Conservation (phyloP, 1,140 invertebrate genomes). For the Lepidurus apus region DNA sequence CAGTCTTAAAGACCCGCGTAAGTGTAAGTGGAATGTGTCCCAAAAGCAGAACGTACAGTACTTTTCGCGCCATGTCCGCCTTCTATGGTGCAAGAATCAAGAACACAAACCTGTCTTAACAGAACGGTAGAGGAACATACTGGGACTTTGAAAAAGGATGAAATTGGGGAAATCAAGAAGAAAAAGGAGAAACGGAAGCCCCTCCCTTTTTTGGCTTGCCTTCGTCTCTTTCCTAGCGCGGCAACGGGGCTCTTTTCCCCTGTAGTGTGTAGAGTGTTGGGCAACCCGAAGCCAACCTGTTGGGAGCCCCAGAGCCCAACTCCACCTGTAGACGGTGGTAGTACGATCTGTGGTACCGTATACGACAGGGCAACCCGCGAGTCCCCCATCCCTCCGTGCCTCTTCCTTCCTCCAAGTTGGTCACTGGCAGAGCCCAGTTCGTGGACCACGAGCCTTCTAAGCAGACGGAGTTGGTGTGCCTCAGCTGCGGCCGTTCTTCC, state of each 20-base stretch:
- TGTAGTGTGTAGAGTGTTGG: neutral
- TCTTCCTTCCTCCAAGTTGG: conserved; percentile 18
- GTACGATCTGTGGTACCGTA: neutral
- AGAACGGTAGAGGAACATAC: too few species aligned
- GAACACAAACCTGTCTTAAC: too few species aligned
- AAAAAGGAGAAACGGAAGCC: neutral
- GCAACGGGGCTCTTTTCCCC: neutral
- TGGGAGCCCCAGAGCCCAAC: neutral
- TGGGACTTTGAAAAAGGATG: neutral
- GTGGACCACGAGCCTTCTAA: conserved; percentile 14
- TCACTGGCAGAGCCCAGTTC: conserved; percentile 16
- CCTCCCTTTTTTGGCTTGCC: neutral
- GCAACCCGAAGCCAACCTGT: neutral
- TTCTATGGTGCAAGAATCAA: too few species aligned
- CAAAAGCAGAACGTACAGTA: too few species aligned
- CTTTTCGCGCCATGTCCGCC: too few species aligned
- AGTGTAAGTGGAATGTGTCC: too few species aligned
- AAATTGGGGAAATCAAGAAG: neutral
- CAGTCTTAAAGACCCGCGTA: too few species aligned
- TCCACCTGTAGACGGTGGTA: neutral
- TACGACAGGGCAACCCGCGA: neutral
- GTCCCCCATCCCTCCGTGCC: neutral
- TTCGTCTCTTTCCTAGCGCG: neutral
- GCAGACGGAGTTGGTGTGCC: neutral
- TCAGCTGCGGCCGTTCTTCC: neutral